A percentile compares a stretch with the other conserved stretches of the same genome.
Evolutionary conservation across 2,888 invertebrate genomes (phyloP).

Genomic region (Tortricodes alternella): DNA sequence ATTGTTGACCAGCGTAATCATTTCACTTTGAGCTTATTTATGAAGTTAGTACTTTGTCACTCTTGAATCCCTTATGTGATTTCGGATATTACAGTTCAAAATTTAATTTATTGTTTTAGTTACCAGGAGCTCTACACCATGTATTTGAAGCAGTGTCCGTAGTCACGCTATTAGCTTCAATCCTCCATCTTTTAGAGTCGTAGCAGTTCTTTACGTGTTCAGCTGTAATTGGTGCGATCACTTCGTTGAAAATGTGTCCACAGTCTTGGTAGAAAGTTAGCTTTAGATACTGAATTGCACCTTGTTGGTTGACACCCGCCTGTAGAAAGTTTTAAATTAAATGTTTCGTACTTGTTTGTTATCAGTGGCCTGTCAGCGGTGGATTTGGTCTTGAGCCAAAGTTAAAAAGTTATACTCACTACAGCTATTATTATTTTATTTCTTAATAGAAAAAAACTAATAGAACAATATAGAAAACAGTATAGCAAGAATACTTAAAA

Average conservation of each 20-base stretch:
- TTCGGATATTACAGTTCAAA: too few relatives aligned
- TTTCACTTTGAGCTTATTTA: too few relatives aligned
- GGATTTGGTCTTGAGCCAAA: too few relatives aligned
- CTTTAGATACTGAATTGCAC: slow-evolving; percentile 68
- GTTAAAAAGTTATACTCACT: too few relatives aligned
- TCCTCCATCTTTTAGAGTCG: slow-evolving; percentile 25
- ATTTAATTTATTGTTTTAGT: not conserved
- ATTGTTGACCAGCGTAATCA: too few relatives aligned
- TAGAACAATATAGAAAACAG: too few relatives aligned
- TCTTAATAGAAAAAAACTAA: too few relatives aligned
- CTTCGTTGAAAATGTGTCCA: slow-evolving; percentile 45
- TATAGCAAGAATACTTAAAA: too few relatives aligned
- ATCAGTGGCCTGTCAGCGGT: too few relatives aligned
- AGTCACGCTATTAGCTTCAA: slow-evolving; percentile 27
- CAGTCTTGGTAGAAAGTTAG: slow-evolving; percentile 57
- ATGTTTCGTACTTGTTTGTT: not conserved
- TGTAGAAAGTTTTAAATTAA: not conserved
- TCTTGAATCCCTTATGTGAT: too few relatives aligned
- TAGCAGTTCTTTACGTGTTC: slow-evolving; percentile 29
- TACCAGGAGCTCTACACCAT: slow-evolving; percentile 33
- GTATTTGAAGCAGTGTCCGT: slow-evolving; percentile 32
- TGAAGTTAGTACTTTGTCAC: too few relatives aligned
- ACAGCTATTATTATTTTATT: too few relatives aligned
- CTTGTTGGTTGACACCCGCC: slow-evolving; percentile 49
- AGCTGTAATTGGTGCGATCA: slow-evolving; percentile 19